phyloP scores from a whole-genome alignment of 35 echinoderm and acorn worm genomes.

The Ophiothrix spiculata region DNA sequence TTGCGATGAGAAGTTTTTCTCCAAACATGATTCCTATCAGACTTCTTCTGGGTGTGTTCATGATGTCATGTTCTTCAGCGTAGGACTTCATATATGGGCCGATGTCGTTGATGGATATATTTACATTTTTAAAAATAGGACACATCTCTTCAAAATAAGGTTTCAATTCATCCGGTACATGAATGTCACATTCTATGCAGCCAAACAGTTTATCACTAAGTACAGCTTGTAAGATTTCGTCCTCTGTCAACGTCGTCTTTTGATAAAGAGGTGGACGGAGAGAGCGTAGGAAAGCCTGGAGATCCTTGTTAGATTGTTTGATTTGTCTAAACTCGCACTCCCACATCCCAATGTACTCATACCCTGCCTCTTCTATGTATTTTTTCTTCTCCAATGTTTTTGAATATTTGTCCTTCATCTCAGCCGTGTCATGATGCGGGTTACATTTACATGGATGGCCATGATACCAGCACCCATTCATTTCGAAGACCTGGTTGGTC shows the following conservation, averaged over 20 bases:
- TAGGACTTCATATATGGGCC: background rate
- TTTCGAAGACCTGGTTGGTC: background rate
- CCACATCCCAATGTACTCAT: constrained; percentile 25
- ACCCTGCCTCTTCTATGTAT: constrained; percentile 17
- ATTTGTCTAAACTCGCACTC: constrained; percentile 13
- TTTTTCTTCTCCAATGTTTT: background rate
- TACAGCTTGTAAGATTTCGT: background rate
- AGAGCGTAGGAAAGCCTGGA: background rate
- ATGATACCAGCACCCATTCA: constrained; percentile 6
- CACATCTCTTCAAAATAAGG: background rate
- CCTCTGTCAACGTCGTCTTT: background rate
- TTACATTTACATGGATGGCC: background rate
- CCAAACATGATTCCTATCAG: constrained; percentile 56
- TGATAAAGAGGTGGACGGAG: background rate
- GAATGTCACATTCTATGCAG: constrained; percentile 32
- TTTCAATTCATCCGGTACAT: constrained; percentile 15
- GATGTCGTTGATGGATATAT: constrained; percentile 1
- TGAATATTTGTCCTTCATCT: background rate
- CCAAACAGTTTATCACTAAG: constrained; percentile 26
- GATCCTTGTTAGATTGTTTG: background rate
- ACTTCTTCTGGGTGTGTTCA: constrained; percentile 28
- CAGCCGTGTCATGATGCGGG: background rate
- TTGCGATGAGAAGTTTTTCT: background rate
- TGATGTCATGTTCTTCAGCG: constrained; percentile 12
- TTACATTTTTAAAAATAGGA: constrained; percentile 23